A percentile compares a stretch with the other conserved stretches of the same genome.
These are phyloP conservation scores for Aphidius gifuensis DNA, from an alignment of 1,140 invertebrate species.

Conservation along the genomic window DNA sequence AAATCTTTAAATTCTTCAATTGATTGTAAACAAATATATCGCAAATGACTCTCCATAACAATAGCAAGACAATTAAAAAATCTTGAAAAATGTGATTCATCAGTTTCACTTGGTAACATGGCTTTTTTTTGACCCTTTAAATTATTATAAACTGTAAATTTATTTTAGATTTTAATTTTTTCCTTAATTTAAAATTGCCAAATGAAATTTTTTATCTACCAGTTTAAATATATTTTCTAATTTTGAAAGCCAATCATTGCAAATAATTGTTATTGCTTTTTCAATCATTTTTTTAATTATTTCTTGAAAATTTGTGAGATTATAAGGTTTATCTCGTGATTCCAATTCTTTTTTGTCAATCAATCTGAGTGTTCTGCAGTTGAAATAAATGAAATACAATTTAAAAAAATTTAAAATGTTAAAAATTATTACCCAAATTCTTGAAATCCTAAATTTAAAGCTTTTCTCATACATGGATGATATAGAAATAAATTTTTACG, in stretches of 20 bases:
- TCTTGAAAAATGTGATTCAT: slow-evolving; percentile 63
- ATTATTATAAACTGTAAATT: background rate
- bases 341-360: slow-evolving; percentile 57
- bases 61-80: slow-evolving; percentile 84
- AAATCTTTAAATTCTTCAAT: slow-evolving; percentile 76
- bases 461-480: slow-evolving; percentile 77
- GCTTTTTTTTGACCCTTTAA: slow-evolving; percentile 70
- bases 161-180: too few species aligned
- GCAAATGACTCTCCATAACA: slow-evolving; percentile 83
- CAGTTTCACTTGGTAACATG: slow-evolving; percentile 67
- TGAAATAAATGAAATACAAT: background rate
- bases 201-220: slow-evolving; percentile 29
- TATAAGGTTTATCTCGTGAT: slow-evolving; percentile 50
- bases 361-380: slow-evolving; percentile 54
- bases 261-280: slow-evolving; percentile 53
- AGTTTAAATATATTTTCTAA: slow-evolving; percentile 58
- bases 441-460: slow-evolving; percentile 78
- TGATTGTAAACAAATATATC: slow-evolving; percentile 75
- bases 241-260: slow-evolving; percentile 62
- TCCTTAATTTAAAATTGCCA: too few species aligned
- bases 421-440: slow-evolving; percentile 63
- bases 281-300: slow-evolving; percentile 56
- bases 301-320: slow-evolving; percentile 58
- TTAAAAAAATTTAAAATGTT: background rate
- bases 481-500: slow-evolving; percentile 70